These are phyloP conservation scores for Gymnopithys bicolor DNA, from an alignment of 2,797 vertebrate genomes.

Conservation along the genomic window DNA sequence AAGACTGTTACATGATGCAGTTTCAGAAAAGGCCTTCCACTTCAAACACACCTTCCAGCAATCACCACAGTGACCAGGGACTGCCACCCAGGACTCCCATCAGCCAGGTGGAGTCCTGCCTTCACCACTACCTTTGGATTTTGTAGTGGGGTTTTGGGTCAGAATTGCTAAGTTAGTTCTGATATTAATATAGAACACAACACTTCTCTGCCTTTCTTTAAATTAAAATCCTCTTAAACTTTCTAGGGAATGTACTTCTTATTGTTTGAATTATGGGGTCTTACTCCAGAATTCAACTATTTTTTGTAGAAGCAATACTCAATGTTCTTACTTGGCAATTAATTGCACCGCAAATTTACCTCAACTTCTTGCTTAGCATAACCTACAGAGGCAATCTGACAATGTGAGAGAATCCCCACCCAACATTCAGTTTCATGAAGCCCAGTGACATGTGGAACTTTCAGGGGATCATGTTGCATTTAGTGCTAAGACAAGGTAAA, in stretches of 20 bases:
- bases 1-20: background rate
- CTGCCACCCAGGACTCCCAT: background rate
- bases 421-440: background rate
- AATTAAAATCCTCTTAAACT: background rate
- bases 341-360: background rate
- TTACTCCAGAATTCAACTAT: background rate
- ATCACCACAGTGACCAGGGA: fast-evolving
- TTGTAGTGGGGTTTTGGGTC: background rate
- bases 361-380: background rate
- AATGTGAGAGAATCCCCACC: background rate
- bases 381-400: background rate
- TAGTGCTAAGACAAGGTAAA: conserved; percentile 54
- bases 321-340: background rate
- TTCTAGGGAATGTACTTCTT: background rate
- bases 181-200: background rate
- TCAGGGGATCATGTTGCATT: background rate
- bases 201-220: background rate
- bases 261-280: background rate
- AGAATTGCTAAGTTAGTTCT: background rate
- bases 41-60: background rate
- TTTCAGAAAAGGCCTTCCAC: background rate
- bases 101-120: background rate
- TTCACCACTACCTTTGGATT: background rate
- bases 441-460: background rate
- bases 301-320: background rate